Percentiles rank a stretch among this genome's conserved stretches.
phyloP scores from a whole-genome alignment of 2,888 invertebrate species.

The Anthophora plumipes region DNA sequence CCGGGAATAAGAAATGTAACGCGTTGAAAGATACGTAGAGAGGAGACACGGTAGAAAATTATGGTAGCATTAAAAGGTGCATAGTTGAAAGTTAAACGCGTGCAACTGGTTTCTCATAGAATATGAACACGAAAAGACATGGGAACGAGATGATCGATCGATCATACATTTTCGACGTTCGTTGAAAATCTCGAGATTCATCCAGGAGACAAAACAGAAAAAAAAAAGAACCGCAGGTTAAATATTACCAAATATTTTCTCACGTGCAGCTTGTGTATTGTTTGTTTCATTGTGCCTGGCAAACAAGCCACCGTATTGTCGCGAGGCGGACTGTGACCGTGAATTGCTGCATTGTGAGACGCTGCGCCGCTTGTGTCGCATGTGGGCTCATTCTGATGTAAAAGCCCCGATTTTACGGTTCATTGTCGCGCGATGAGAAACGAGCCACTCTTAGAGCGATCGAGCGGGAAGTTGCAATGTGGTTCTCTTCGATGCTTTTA shows the following conservation, averaged over 20 bases:
- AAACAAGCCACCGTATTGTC: constrained; percentile 72
- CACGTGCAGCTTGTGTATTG: constrained; percentile 63
- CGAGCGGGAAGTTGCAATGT: neutral
- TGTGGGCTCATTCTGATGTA: constrained; percentile 78
- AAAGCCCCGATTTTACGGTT: constrained; percentile 61
- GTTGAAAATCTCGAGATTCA: neutral
- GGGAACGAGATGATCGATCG: no score
- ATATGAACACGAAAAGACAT: no score
- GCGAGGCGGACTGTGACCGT: constrained; percentile 60
- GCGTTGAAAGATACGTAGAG: no score
- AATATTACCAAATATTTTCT: constrained; percentile 65
- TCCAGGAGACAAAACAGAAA: neutral
- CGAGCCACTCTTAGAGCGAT: constrained; percentile 23
- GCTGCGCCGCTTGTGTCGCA: constrained; percentile 66
- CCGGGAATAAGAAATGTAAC: neutral
- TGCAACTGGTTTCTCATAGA: no score
- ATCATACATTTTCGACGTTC: neutral
- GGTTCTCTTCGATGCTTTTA: neutral
- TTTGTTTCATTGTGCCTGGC: constrained; percentile 69
- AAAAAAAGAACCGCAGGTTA: no score
- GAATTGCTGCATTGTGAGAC: constrained; percentile 74
- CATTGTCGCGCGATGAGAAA: constrained; percentile 57
- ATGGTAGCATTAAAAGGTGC: no score
- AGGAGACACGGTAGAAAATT: no score
- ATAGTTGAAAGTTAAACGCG: neutral